Evolutionary conservation across 2,888 invertebrate genomes (phyloP).

Genomic region (Orthosia incerta): DNA sequence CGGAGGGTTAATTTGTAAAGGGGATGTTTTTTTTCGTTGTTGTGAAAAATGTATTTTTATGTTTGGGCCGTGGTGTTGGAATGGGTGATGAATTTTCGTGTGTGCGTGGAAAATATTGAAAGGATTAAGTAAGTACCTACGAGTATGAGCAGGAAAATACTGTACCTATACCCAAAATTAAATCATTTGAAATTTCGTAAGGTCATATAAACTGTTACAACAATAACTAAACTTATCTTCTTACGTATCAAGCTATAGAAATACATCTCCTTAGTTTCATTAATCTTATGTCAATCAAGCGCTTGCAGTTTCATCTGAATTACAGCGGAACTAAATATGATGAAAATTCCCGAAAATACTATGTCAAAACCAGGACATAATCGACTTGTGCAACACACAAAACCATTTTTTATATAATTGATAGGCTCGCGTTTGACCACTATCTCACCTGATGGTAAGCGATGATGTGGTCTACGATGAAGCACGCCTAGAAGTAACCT

Average conservation of each 20-base stretch:
- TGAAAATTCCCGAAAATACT: too few relatives aligned
- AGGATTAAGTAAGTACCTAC: too few relatives aligned
- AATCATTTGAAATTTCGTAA: neutral
- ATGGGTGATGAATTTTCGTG: conserved; percentile 9
- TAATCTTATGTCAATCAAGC: too few relatives aligned
- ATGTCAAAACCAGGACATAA: too few relatives aligned
- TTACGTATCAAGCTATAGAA: neutral
- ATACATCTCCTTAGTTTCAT: neutral
- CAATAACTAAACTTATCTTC: neutral
- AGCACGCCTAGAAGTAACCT: too few relatives aligned
- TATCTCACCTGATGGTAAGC: too few relatives aligned
- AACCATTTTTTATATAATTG: too few relatives aligned
- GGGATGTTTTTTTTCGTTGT: conserved; percentile 5
- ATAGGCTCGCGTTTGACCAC: too few relatives aligned
- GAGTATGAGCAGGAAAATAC: too few relatives aligned
- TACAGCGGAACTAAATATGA: too few relatives aligned
- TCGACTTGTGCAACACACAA: neutral
- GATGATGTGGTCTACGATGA: too few relatives aligned
- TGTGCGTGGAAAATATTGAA: neutral
- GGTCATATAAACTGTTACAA: neutral
- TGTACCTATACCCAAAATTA: neutral
- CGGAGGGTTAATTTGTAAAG: conserved; percentile 55
- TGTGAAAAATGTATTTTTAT: neutral
- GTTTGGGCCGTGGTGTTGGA: neutral
- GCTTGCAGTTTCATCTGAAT: too few relatives aligned